Evolutionary conservation across 2,797 vertebrate species (phyloP), one percentile per base, ranked within the genome.

Genomic region (Choloepus didactylus): DNA sequence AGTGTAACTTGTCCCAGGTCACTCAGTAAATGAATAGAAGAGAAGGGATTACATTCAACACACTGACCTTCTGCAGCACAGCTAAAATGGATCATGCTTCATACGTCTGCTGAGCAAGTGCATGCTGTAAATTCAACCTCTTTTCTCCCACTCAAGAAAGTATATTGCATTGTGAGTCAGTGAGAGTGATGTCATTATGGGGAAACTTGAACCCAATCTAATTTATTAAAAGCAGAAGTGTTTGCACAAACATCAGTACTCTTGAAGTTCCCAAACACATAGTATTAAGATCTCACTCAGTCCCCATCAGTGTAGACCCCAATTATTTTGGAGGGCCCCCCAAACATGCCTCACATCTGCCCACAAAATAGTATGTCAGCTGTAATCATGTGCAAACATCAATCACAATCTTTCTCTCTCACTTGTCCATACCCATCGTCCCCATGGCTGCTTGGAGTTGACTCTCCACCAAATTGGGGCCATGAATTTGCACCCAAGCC

Each of bases 131-230:
- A 89, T 87, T 35, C 85, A 82, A 9, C 49, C n/a, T 91, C 31
- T 67, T 77, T 92, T 64, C 72, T 54, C 77, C 73, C 54, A n/a
- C 41, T 91, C 46, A 41, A 38, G 81, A 80, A 92, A 93, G 70
- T 62, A 66, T 73, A 79, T 72, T 79, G 67, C 29, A 77, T 73
- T 64, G 82, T 11, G 14, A 92, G 64, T 89, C 93, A 89, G 87
- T 67, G 86, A 94, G 51, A 94, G 35, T 94, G 95, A 96, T 62
- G 85, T 92, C 92, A 92, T 73, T 66, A 27, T 11, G 16, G 16
- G 29, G 90, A 44, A 96, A 92, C 96, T 96, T 96, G 93, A 92
- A 59, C 73, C 67, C 59, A 86, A 73, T 95, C 87, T 88, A 35
- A 70, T 88, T 90, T 77, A 95, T 80, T 96, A 75, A 81, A 81